These are phyloP conservation scores for Pterocles gutturalis DNA, from an alignment of 2,113 vertebrate genomes.

Conservation along the genomic window DNA sequence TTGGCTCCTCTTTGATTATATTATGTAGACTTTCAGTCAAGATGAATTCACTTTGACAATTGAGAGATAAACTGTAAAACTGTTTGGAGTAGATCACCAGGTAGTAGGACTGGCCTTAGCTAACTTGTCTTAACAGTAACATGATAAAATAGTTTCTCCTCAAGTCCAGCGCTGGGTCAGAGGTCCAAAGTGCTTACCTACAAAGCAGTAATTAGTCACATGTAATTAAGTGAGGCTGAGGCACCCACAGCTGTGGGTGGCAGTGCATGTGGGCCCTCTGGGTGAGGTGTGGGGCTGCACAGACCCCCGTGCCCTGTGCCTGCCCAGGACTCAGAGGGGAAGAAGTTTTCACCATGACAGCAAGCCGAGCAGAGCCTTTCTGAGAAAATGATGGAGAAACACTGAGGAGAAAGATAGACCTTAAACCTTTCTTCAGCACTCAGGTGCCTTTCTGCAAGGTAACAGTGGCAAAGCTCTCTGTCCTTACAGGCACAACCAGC, in stretches of 20 bases:
- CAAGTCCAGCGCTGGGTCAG: background rate
- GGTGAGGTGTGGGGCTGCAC: rapidly evolving
- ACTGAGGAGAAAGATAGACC: background rate
- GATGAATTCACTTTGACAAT: background rate
- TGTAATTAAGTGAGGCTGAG: background rate
- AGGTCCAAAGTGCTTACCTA: background rate
- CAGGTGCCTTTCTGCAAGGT: background rate
- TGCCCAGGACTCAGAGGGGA: rapidly evolving
- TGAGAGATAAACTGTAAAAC: background rate
- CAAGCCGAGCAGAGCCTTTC: background rate
- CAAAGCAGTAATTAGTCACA: background rate
- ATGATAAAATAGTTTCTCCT: background rate
- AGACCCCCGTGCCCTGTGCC: rapidly evolving
- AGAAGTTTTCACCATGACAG: background rate
- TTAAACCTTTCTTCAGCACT: background rate
- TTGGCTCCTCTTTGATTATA: background rate
- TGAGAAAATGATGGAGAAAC: background rate
- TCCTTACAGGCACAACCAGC: background rate
- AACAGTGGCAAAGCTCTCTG: background rate
- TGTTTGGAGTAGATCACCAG: background rate
- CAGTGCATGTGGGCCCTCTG: rapidly evolving
- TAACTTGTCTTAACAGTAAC: background rate
- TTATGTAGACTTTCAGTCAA: background rate
- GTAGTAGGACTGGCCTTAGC: background rate
- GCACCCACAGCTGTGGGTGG: rapidly evolving